These are phyloP conservation scores for Chelonus insularis DNA, from an alignment of 1,140 invertebrate species.

Conservation along the genomic window DNA sequence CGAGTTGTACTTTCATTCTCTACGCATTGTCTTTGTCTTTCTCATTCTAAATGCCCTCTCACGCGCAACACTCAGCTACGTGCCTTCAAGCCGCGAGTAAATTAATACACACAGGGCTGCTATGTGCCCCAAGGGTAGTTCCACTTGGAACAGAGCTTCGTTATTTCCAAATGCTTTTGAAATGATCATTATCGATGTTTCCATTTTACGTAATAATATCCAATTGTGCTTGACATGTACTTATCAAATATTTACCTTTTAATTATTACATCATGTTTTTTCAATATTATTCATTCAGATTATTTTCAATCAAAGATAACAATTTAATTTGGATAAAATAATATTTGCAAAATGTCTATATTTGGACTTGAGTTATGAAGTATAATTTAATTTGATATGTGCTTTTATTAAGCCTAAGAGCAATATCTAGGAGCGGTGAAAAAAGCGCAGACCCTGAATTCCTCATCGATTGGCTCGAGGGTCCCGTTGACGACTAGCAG, in stretches of 20 bases:
- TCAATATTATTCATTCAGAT: not conserved
- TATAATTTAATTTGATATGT: no score
- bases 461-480: conserved; percentile 3
- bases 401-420: no score
- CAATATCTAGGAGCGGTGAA: not conserved
- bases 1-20: not conserved
- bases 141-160: not conserved
- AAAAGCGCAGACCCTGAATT: not conserved
- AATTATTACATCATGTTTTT: not conserved
- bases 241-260: not conserved
- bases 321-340: no score
- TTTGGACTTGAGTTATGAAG: no score
- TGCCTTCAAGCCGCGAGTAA: not conserved
- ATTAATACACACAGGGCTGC: not conserved
- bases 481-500: conserved; percentile 1
- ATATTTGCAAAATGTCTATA: no score
- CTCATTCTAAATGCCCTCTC: not conserved
- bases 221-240: not conserved
- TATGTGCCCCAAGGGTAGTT: not conserved
- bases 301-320: no score
- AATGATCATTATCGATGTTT: conserved; percentile 1
- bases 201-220: not conserved
- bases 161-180: not conserved
- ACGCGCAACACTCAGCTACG: not conserved
- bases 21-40: not conserved